phyloP scores from a whole-genome alignment of 2,888 invertebrate species.

The Anoncus sp. region DNA sequence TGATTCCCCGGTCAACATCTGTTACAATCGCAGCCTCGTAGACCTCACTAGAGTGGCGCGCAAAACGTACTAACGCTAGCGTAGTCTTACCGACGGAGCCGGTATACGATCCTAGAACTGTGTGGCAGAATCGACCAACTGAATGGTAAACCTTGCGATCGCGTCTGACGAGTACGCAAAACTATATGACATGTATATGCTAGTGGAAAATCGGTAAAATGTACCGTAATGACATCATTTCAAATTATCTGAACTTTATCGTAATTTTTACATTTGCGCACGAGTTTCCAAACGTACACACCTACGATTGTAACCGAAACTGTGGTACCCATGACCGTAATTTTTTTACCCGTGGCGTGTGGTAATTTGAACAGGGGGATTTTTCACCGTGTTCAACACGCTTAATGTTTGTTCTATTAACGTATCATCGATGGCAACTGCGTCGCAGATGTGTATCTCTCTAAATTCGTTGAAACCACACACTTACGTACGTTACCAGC shows the following conservation, averaged over 20 bases:
- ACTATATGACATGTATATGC: constrained; percentile 18
- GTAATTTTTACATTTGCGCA: constrained; percentile 12
- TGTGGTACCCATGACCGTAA: constrained; percentile 16
- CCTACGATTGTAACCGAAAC: constrained; percentile 9
- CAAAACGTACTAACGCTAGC: constrained; percentile 3
- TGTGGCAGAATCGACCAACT: constrained; percentile 14
- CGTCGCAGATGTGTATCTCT: too few species aligned
- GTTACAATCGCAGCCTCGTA: constrained; percentile 25
- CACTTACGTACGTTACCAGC: too few species aligned
- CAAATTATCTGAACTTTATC: constrained; percentile 1
- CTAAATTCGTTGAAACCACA: too few species aligned
- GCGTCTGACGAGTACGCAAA: constrained; percentile 11
- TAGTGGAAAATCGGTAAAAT: constrained; percentile 4
- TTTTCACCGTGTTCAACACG: constrained; percentile 27
- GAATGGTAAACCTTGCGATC: constrained; percentile 18
- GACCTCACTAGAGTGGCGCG: constrained; percentile 16
- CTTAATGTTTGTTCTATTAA: too few species aligned
- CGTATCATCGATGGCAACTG: too few species aligned
- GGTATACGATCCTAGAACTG: constrained; percentile 12
- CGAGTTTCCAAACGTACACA: constrained; percentile 14
- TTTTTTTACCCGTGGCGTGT: constrained; percentile 14
- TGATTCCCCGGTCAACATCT: constrained; percentile 17
- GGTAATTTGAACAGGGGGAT: constrained; percentile 19
- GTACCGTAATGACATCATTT: constrained; percentile 6
- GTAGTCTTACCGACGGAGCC: constrained; percentile 21